Evolutionary conservation across 1,140 invertebrate species (phyloP).

Genomic region (Drosophila sproati): DNA sequence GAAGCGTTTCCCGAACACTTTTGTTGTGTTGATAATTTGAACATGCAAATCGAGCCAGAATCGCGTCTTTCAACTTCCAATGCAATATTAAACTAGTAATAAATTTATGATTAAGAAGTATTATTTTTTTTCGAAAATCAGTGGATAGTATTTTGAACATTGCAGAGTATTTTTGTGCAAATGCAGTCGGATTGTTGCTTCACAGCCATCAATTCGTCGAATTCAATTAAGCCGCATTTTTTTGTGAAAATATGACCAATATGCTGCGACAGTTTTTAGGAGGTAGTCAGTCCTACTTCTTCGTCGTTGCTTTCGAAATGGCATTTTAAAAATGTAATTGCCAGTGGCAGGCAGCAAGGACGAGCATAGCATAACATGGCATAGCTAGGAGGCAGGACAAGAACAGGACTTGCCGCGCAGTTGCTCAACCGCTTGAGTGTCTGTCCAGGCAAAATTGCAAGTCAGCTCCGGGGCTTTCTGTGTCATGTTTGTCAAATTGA

Average conservation of each 20-base stretch:
- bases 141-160: no score
- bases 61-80: no score
- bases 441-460: conserved; percentile 55
- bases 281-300: conserved; percentile 51
- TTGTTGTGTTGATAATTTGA: no score
- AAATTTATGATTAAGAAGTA: no score
- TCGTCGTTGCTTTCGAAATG: conserved; percentile 71
- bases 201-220: conserved; percentile 41
- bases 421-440: conserved; percentile 19
- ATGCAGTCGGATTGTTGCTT: conserved; percentile 15
- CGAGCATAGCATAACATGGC: background rate
- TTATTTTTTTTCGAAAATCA: no score
- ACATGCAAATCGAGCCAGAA: no score
- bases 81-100: no score
- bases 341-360: conserved; percentile 22
- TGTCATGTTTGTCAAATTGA: conserved; percentile 80
- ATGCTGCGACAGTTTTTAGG: conserved; percentile 26
- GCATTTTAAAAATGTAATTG: conserved; percentile 80
- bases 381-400: background rate
- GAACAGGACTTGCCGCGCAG: background rate
- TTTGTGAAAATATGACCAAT: conserved; percentile 48
- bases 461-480: conserved; percentile 65
- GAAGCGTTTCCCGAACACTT: no score
- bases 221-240: conserved; percentile 70
- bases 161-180: no score